These are phyloP conservation scores for Fistularia tabacaria DNA, from an alignment of 2,797 vertebrate species.

Conservation along the genomic window DNA sequence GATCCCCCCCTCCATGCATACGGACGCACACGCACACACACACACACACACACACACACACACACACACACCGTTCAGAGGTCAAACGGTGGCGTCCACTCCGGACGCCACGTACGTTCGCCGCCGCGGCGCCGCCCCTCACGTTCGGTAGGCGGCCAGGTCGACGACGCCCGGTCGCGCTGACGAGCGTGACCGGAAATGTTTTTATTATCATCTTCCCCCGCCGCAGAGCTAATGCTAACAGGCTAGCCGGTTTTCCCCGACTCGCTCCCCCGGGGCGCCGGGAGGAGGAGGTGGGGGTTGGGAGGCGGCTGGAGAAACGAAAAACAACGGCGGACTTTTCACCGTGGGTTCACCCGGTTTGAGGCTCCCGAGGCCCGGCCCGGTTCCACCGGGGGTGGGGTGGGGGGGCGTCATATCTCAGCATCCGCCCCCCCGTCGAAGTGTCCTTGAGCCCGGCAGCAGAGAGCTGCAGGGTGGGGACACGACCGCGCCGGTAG, in stretches of 20 bases:
- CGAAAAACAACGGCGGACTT: no score
- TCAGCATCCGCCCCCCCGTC: conserved; percentile 34
- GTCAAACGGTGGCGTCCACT: conserved; percentile 1
- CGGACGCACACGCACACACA: background rate
- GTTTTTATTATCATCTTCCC: background rate
- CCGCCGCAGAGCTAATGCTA: conserved; percentile 39
- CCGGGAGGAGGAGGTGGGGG: no score
- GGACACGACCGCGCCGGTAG: background rate
- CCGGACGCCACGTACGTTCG: no score
- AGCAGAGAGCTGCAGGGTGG: background rate
- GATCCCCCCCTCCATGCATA: no score
- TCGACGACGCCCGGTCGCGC: no score
- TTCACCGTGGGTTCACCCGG: no score
- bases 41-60: no score
- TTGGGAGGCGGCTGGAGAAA: no score
- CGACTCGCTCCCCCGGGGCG: no score
- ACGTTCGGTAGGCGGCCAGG: no score
- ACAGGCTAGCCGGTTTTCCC: conserved; percentile 31
- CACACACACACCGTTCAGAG: conserved; percentile 11
- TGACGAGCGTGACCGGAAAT: background rate
- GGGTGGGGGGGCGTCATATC: conserved; percentile 1
- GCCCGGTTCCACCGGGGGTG: background rate
- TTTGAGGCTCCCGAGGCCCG: conserved; percentile 11
- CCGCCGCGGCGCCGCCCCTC: no score
- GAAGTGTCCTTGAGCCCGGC: conserved; percentile 55